Evolutionary conservation across 2,113 vertebrate genomes (phyloP).

Genomic region (Hippocampus abdominalis): DNA sequence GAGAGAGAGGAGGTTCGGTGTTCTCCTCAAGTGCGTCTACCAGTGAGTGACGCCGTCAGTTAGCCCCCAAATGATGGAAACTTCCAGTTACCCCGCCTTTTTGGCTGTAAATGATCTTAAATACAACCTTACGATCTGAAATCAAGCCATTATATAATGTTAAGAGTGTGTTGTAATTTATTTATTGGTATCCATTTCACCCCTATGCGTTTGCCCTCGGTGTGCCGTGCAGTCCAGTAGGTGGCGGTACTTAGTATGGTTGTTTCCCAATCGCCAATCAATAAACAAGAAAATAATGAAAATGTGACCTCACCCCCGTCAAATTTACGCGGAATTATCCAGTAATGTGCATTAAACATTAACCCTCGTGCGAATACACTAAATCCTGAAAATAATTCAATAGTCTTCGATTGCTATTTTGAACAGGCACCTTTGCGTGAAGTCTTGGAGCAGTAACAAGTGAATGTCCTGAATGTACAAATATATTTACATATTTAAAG

Average conservation of each 20-base stretch:
- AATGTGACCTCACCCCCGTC: too few species aligned
- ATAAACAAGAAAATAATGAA: too few species aligned
- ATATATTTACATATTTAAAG: background rate
- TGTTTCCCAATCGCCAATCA: background rate
- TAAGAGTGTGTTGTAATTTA: background rate
- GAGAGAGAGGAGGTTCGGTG: slow-evolving; percentile 7
- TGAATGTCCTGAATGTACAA: background rate
- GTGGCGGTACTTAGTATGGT: background rate
- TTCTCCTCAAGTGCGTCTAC: slow-evolving; percentile 21
- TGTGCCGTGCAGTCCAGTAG: background rate
- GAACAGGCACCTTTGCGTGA: background rate
- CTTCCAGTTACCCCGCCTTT: background rate
- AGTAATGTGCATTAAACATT: too few species aligned
- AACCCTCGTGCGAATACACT: too few species aligned
- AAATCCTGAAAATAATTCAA: background rate
- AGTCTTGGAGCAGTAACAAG: background rate
- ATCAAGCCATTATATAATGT: background rate
- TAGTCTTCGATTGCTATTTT: background rate
- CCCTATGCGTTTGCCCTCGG: background rate
- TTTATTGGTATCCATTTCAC: background rate
- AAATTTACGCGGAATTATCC: too few species aligned
- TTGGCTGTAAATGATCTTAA: background rate
- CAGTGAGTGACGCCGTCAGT: background rate
- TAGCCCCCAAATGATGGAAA: background rate
- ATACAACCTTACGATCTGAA: background rate